phyloP scores from a whole-genome alignment of 2,888 invertebrate species.

The Bellardia bayeri region DNA sequence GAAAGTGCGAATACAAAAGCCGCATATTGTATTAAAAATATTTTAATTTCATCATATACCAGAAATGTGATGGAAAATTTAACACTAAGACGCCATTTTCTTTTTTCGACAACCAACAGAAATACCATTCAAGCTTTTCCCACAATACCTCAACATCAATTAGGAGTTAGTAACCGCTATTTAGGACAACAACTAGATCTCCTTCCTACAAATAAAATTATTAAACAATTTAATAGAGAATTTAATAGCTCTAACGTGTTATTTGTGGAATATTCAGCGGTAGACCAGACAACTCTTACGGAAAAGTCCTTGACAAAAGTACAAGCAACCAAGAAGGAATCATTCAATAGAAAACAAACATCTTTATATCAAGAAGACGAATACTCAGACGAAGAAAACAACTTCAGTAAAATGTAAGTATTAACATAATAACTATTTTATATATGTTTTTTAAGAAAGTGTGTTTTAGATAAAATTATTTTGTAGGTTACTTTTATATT shows the following conservation, averaged over 20 bases:
- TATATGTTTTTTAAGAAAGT: neutral
- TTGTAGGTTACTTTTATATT: slow-evolving; percentile 33
- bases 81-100: slow-evolving; percentile 82
- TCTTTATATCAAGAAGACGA: slow-evolving; percentile 77
- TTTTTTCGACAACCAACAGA: slow-evolving; percentile 82
- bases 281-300: slow-evolving; percentile 68
- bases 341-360: slow-evolving; percentile 39
- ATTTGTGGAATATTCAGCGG: slow-evolving; percentile 70
- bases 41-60: slow-evolving; percentile 80
- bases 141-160: slow-evolving; percentile 65
- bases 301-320: slow-evolving; percentile 72
- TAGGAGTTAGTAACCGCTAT: slow-evolving; percentile 74
- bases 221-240: slow-evolving; percentile 58
- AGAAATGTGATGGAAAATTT: slow-evolving; percentile 75
- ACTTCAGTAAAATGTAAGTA: slow-evolving; percentile 82
- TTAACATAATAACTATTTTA: neutral
- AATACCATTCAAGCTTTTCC: slow-evolving; percentile 79
- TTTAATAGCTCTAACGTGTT: slow-evolving; percentile 64
- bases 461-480: neutral
- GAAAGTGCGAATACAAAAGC: slow-evolving; percentile 72
- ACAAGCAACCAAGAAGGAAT: slow-evolving; percentile 69
- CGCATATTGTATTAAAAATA: slow-evolving; percentile 78
- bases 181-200: slow-evolving; percentile 75
- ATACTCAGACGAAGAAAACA: slow-evolving; percentile 78
- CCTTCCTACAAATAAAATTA: slow-evolving; percentile 60